These are phyloP conservation scores for Pegoplata infirma DNA, from an alignment of 2,888 invertebrate species.

Conservation along the genomic window DNA sequence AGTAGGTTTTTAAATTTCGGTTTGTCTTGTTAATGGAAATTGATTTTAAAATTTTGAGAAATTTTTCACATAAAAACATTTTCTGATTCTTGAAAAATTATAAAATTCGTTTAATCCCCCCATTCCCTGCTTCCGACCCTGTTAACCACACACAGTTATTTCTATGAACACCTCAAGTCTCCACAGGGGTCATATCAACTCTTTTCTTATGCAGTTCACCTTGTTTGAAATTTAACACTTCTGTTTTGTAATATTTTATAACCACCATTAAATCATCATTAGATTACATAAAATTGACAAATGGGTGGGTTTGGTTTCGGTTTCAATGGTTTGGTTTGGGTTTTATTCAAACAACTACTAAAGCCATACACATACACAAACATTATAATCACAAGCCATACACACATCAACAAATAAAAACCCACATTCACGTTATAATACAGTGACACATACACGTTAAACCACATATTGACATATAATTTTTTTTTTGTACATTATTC, in stretches of 20 bases:
- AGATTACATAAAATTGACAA: slow-evolving; percentile 58
- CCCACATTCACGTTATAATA: too few relatives aligned
- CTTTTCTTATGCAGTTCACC: neutral
- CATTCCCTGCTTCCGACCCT: too few relatives aligned
- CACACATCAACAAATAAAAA: neutral
- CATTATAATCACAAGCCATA: neutral
- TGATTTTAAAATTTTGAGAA: too few relatives aligned
- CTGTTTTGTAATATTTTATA: neutral
- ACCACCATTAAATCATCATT: slow-evolving; percentile 58
- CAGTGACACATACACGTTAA: neutral
- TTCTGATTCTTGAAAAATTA: too few relatives aligned
- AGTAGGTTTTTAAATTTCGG: too few relatives aligned
- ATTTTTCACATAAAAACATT: too few relatives aligned
- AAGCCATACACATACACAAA: neutral
- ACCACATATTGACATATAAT: slow-evolving; percentile 23
- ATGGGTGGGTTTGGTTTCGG: neutral
- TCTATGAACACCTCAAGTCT: too few relatives aligned
- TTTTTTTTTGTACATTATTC: too few relatives aligned
- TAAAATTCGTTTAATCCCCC: too few relatives aligned
- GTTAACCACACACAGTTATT: too few relatives aligned
- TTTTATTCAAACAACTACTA: neutral
- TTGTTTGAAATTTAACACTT: neutral
- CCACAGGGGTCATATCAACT: neutral
- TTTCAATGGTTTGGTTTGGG: neutral
- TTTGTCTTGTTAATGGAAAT: too few relatives aligned